A percentile compares a stretch with the other conserved stretches of the same genome.
Conservation (phyloP, 2,113 vertebrate genomes). For the Spheniscus mendiculus region DNA sequence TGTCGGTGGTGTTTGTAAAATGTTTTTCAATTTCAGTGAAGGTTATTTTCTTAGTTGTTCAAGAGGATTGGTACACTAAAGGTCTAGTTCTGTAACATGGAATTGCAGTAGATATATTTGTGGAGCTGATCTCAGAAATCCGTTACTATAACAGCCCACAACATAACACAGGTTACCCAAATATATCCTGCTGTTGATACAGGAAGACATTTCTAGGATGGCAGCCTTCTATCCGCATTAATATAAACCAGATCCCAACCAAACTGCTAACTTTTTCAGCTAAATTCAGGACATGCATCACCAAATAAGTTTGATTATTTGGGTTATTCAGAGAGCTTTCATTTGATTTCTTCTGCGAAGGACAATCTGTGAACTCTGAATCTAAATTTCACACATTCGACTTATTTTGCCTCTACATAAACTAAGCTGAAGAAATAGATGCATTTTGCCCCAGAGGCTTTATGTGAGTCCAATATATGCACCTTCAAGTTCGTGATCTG, state of each 20-base stretch:
- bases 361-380: neutral
- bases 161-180: neutral
- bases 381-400: neutral
- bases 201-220: neutral
- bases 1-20: neutral
- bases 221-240: neutral
- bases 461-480: neutral
- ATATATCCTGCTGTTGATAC: neutral
- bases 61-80: neutral
- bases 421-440: neutral
- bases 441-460: neutral
- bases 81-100: neutral
- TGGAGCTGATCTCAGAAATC: neutral
- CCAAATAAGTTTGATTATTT: neutral
- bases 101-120: neutral
- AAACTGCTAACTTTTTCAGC: neutral
- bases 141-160: neutral
- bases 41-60: neutral
- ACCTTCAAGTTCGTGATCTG: neutral
- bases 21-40: neutral
- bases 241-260: neutral
- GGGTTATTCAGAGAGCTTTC: neutral
- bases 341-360: neutral
- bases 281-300: neutral
- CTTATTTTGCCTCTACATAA: neutral